Evolutionary conservation across 2,888 invertebrate genomes (phyloP), one percentile per base, ranked within the genome.

Genomic region (Gari tellinella): DNA sequence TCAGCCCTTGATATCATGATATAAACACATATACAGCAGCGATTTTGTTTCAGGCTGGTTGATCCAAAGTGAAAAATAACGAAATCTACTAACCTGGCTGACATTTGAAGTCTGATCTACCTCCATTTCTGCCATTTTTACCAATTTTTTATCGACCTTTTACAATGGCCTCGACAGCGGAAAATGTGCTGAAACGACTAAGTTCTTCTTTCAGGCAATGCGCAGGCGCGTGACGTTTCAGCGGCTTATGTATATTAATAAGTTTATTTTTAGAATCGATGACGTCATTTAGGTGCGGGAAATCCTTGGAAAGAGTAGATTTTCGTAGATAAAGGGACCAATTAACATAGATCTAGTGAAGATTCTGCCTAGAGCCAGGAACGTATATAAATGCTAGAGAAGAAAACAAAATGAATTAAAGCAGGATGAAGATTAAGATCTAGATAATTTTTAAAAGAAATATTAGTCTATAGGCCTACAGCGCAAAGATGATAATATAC

Each of bases 151-250:
- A 53, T 57, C 51, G 53, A 46, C 48, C 56, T 62, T 37, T 38
- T 49, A 40, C 51, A 49, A 40, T 61, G 69, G 69, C 64, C 72
- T 67, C 53, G 79, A 76, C 66, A 74, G 77, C 77, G 68, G 62
- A 77, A 31, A 72, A 53, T 25, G 75, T 75, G 79, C 81, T 82
- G 76, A 81, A 85, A 80, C 83, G 85, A 75, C 85, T 80, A 87
- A 88, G 89, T 89, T 83, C 84, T 72, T 63, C 72, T 64, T 82
- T 78, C 63, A 21, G 31, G 19, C 19, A 66, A 14, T 85, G 86
- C 83, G 87, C 89, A 88, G 87, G 89, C 86, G 75, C 43, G 15
- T 61, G 53, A 68, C 68, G 68, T 68, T 14, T 4, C 3, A 3
- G 7, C 14, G n/a, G n/a, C 19, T 19, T 43, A 19, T 43, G 43